Evolutionary conservation across 2,888 invertebrate species (phyloP).

Genomic region (Nemapogon koenigi): DNA sequence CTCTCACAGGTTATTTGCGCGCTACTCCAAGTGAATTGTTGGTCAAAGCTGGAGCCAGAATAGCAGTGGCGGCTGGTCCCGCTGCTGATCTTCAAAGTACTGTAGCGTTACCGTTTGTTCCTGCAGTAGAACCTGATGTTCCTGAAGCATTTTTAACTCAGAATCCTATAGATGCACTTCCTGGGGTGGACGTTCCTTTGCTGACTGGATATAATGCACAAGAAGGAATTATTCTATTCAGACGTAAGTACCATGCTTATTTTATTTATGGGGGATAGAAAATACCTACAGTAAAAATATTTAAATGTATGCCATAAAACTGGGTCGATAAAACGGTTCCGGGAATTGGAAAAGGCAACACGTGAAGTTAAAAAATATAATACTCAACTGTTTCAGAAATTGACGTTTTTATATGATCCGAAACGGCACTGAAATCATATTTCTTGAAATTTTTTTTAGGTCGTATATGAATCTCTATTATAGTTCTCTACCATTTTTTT

Average conservation of each 20-base stretch:
- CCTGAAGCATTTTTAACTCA: conserved; percentile 60
- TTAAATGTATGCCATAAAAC: too few species aligned
- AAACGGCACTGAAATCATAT: too few species aligned
- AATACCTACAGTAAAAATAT: too few species aligned
- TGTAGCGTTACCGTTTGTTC: conserved; percentile 67
- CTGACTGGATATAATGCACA: conserved; percentile 70
- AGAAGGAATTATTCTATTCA: conserved; percentile 69
- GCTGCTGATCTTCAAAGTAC: conserved; percentile 59
- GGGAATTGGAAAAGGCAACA: too few species aligned
- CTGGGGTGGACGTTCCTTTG: conserved; percentile 65
- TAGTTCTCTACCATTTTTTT: too few species aligned
- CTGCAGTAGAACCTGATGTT: conserved; percentile 48
- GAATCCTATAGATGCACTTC: conserved; percentile 46
- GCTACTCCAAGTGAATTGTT: conserved; percentile 65
- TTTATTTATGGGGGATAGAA: too few species aligned
- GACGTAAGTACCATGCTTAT: conserved; percentile 62
- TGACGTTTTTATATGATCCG: too few species aligned
- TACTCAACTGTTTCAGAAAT: too few species aligned
- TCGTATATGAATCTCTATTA: too few species aligned
- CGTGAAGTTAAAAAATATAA: too few species aligned
- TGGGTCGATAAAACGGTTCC: too few species aligned
- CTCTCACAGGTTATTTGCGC: conserved; percentile 56
- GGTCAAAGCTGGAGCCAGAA: conserved; percentile 62
- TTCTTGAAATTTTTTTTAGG: too few species aligned
- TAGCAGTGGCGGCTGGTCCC: conserved; percentile 44